Evolutionary conservation across 2,797 vertebrate genomes (phyloP).

Genomic region (Sarcophilus harrisii): DNA sequence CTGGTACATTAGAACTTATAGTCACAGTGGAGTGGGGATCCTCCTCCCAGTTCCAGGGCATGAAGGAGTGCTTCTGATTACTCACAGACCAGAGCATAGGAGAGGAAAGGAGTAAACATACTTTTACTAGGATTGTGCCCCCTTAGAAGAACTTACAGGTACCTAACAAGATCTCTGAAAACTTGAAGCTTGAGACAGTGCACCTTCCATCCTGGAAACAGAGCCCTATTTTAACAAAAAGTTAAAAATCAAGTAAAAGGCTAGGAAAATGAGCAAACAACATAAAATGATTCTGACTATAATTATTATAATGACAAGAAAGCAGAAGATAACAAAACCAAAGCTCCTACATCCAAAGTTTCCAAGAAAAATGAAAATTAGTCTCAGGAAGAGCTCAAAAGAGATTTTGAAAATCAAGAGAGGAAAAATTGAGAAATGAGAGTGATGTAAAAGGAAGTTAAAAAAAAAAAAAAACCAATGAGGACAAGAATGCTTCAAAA

Average conservation of each 20-base stretch:
- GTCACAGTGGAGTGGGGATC: too few species aligned
- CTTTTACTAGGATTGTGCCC: too few species aligned
- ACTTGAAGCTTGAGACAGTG: neutral
- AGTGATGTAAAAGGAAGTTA: neutral
- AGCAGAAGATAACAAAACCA: neutral
- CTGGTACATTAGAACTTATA: too few species aligned
- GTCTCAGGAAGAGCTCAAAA: neutral
- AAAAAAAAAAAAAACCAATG: neutral
- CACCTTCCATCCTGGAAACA: neutral
- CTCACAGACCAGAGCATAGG: neutral
- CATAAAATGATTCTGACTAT: neutral
- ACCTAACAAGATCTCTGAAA: neutral
- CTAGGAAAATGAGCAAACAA: neutral
- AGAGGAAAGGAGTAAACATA: neutral
- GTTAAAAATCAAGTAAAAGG: neutral
- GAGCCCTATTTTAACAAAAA: neutral
- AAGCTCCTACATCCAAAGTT: neutral
- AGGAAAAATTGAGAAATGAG: neutral
- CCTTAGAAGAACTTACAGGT: neutral
- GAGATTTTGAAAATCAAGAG: neutral
- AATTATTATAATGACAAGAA: neutral
- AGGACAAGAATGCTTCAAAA: neutral
- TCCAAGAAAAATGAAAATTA: neutral
- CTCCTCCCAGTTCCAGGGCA: neutral
- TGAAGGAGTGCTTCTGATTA: neutral